Base-by-base conservation (phyloP, 2,888 invertebrate species). In the Phrixothrix hirtus region DNA sequence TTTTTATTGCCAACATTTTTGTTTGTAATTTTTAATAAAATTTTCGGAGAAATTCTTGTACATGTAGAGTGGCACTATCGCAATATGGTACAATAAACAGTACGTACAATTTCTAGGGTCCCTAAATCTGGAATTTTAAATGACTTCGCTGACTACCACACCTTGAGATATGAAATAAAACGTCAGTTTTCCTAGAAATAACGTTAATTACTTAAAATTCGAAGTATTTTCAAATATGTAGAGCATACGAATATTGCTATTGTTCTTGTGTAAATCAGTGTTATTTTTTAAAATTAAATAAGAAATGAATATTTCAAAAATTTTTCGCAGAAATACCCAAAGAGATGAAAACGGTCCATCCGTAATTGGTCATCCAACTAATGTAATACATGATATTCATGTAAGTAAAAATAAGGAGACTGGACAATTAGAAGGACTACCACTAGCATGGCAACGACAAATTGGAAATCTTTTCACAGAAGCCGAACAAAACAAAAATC, bases 401-500 rank as follows among this genome's bases (percentile, higher is more conserved):
- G 94, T 95, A 14, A 89, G 87, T 60, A 88, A 87, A 66, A 90
- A 95, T 73, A 82, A 84, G 5, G 80, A 84, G 62, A 91, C 92
- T 0, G 94, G 95, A 0, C 83, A 87, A 72, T 77, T 95, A 63
- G 89, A 89, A 65, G 95, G 95, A 0, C 78, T 96, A 32, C 95
- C 95, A 0, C 81, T 84, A 21, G 83, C 91, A 16, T 94, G 94
- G 94, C 77, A 86, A 48, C 79, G 86, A 37, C 79, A 92, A 42
- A 80, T 95, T 61, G 86, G 90, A 67, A 83, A 87, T 10, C 89
- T 92, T 71, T 90, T 95, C 59, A 88, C 92, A 26, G 84, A 87
- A 64, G 88, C 87, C 29, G 95, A 95, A 71, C 92, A 94, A 75
- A 84, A 87, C 72, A 86, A 92, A 66, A 92, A 96, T 77, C 95